Percentiles rank a stretch among this genome's conserved stretches.
These are phyloP conservation scores for roundworm (Caenorhabditis elegans) DNA, from an alignment of 1,140 invertebrate genomes.

Conservation along the genomic window DNA sequence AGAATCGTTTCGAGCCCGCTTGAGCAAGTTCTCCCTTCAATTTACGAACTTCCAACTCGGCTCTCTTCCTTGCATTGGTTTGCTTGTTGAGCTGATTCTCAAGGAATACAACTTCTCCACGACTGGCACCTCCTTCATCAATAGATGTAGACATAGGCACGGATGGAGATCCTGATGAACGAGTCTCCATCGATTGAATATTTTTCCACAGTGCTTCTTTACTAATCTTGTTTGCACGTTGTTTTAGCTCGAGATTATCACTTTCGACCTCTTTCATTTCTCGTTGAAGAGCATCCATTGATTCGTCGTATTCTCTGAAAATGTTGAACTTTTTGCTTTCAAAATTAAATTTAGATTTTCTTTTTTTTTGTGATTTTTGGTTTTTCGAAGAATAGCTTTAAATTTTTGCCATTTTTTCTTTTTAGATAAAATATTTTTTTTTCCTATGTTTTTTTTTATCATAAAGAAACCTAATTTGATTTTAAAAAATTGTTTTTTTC, in stretches of 20 bases:
- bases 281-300: background rate
- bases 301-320: conserved; percentile 37
- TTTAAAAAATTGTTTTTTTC: too few species aligned
- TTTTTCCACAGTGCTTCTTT: conserved; percentile 34
- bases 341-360: background rate
- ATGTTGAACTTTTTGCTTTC: too few species aligned
- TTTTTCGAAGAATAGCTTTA: too few species aligned
- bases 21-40: conserved; percentile 1
- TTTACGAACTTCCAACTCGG: background rate
- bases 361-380: too few species aligned
- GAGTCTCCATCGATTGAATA: background rate
- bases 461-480: too few species aligned
- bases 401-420: too few species aligned
- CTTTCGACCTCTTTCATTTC: conserved; percentile 28
- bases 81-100: background rate
- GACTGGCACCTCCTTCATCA: background rate
- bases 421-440: too few species aligned
- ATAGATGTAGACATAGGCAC: background rate
- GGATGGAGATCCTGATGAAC: background rate
- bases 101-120: conserved; percentile 4
- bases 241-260: conserved; percentile 40
- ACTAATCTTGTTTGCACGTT: conserved; percentile 35
- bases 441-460: too few species aligned
- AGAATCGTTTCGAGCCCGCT: conserved; percentile 4
- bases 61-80: background rate